Conservation (phyloP, 1,140 invertebrate genomes). For the Venustaconcha ellipsiformis region DNA sequence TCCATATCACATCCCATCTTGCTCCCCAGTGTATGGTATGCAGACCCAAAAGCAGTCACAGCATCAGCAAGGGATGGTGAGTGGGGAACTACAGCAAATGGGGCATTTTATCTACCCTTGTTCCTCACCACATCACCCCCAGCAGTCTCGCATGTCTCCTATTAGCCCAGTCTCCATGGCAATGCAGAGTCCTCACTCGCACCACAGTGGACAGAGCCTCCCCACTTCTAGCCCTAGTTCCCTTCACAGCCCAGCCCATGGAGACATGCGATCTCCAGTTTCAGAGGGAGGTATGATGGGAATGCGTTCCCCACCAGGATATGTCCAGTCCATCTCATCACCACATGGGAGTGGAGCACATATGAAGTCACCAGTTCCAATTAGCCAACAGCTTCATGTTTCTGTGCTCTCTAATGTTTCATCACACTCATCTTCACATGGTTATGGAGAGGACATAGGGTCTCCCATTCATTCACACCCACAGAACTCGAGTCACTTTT, state of each 20-base stretch:
- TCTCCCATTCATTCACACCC: conserved; percentile 15
- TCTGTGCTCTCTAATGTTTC: conserved; percentile 24
- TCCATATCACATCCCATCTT: conserved; percentile 57
- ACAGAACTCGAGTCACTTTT: conserved; percentile 15
- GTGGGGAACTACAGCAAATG: conserved; percentile 13
- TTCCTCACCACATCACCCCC: conserved; percentile 41
- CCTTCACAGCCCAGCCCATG: conserved; percentile 53
- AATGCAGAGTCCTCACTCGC: conserved; percentile 54
- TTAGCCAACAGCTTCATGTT: conserved; percentile 43
- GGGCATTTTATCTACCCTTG: conserved; percentile 49
- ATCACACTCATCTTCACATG: conserved; percentile 5
- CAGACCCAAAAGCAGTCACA: conserved; percentile 29
- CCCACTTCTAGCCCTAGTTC: conserved; percentile 54
- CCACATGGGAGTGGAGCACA: conserved; percentile 11
- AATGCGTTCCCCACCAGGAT: not conserved
- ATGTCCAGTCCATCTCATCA: conserved; percentile 3
- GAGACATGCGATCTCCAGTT: conserved; percentile 38
- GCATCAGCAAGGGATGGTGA: conserved; percentile 18
- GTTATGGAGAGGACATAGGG: conserved; percentile 13
- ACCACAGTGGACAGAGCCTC: conserved; percentile 51
- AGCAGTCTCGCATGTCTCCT: conserved; percentile 43
- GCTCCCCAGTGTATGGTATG: conserved; percentile 45
- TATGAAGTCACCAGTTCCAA: conserved; percentile 37
- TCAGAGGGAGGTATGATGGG: not conserved
- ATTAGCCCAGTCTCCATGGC: conserved; percentile 47